phyloP scores from a whole-genome alignment of 2,113 vertebrate genomes.

The Xyliphius kryptos region DNA sequence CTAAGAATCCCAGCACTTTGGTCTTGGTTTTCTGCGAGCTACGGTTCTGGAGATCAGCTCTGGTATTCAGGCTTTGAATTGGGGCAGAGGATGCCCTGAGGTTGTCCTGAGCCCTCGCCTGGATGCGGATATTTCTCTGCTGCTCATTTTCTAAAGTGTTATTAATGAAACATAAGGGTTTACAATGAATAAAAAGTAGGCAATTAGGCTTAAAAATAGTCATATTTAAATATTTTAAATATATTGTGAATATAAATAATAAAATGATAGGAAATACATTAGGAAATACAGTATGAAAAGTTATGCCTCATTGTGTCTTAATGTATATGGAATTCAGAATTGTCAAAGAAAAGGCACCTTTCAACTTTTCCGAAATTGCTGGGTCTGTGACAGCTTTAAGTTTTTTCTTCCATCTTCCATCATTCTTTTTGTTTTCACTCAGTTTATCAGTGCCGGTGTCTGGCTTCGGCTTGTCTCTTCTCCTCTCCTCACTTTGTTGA shows the following conservation, averaged over 20 bases:
- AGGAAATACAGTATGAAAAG: too few relatives aligned
- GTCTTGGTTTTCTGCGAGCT: slow-evolving; percentile 65
- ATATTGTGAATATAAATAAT: too few relatives aligned
- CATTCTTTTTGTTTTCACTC: slow-evolving; percentile 48
- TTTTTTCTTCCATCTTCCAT: slow-evolving; percentile 46
- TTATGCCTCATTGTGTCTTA: too few relatives aligned
- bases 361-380: slow-evolving; percentile 63
- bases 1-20: slow-evolving; percentile 73
- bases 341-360: slow-evolving; percentile 66
- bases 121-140: slow-evolving; percentile 67
- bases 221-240: too few relatives aligned
- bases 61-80: slow-evolving; percentile 37
- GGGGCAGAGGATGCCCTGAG: slow-evolving; percentile 58
- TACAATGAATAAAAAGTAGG: too few relatives aligned
- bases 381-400: slow-evolving; percentile 62
- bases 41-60: slow-evolving; percentile 46
- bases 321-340: neutral
- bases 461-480: slow-evolving; percentile 60
- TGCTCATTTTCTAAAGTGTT: slow-evolving; percentile 69
- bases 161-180: slow-evolving; percentile 10
- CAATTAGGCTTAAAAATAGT: too few relatives aligned
- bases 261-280: too few relatives aligned
- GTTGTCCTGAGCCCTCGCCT: slow-evolving; percentile 67
- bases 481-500: slow-evolving; percentile 70
- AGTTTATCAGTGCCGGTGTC: slow-evolving; percentile 48